Base-by-base conservation (phyloP, 1,140 invertebrate species). In the Monochamus saltuarius region DNA sequence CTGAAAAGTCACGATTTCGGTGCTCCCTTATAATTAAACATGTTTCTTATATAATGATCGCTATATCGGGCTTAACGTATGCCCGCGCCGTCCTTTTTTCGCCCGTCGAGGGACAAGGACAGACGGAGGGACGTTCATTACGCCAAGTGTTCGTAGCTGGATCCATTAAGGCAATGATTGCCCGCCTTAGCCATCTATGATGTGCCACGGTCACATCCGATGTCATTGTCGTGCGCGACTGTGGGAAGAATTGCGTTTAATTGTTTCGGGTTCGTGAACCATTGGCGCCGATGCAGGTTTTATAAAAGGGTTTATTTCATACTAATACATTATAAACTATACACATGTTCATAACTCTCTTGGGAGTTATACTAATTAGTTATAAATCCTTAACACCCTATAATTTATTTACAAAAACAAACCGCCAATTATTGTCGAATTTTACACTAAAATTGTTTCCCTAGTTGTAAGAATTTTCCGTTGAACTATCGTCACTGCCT, bases 21-120 rank as follows among this genome's bases (percentile, higher is more conserved):
- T 68, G 66, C 68, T 68, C 35, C 69, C 66, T 68, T 69, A 68
- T 71, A 70, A 71, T 71, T 71, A 71, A 68, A 70, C 69, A 66
- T 64, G 66, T 71, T 64, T 45, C 59, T 61, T 54, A 64, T 67
- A 67, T 67, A 67, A 64, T 67, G 57, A 61, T 17, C 61, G 49
- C 59, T 59, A 29, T 29, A 36, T 36, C 36, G 36, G 13, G 9
- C 29, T 51, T 29, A 49, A 14, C 17, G 11, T 35, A 36, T 29
- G n/a, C 17, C 8, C 11, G n/a, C 34, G 37, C 22, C 13, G 39
- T 46, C 42, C 35, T 47, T 52, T 42, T 52, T 52, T 42, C 17
- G 10, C 29, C 22, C 46, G 58, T 22, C 13, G 16, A 8, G 36
- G 38, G 43, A 52, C 59, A 45, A 61, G 46, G 50, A 47, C 38